Conservation (phyloP, 2,888 invertebrate genomes). For the Xestia rhomboidea region DNA sequence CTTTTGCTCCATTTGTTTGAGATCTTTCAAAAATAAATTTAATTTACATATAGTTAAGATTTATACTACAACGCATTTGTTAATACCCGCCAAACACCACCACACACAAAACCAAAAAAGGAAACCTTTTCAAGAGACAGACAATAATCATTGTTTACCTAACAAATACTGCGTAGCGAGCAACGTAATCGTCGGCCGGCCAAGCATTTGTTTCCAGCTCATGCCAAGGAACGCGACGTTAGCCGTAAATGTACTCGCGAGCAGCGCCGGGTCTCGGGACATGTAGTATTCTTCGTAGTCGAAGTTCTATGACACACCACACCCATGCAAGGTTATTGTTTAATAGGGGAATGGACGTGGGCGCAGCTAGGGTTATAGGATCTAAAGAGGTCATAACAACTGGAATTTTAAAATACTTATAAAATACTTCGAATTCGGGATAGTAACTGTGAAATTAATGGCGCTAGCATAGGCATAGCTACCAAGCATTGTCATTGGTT, state of each 20-base stretch:
- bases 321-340: constrained; percentile 78
- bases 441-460: not conserved
- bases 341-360: constrained; percentile 31
- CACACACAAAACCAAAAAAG: constrained; percentile 32
- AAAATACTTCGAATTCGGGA: not conserved
- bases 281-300: constrained; percentile 98
- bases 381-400: not conserved
- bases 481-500: not conserved
- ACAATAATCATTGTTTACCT: constrained; percentile 91
- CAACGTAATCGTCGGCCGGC: constrained; percentile 98
- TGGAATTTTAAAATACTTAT: constrained; percentile 3
- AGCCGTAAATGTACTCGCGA: constrained; percentile 97
- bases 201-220: constrained; percentile 99
- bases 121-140: constrained; percentile 19
- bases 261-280: constrained; percentile 98
- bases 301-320: constrained; percentile 93
- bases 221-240: constrained; percentile 98
- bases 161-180: constrained; percentile 95
- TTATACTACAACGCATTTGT: not conserved
- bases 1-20: not conserved
- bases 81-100: constrained; percentile 25
- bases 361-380: constrained; percentile 29
- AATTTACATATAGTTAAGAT: not conserved
- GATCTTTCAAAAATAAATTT: not conserved
- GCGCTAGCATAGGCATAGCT: not conserved